Percentiles rank a stretch among this genome's conserved stretches.
Conservation (phyloP, 2,888 invertebrate genomes). For the Choristoneura rosaceana region DNA sequence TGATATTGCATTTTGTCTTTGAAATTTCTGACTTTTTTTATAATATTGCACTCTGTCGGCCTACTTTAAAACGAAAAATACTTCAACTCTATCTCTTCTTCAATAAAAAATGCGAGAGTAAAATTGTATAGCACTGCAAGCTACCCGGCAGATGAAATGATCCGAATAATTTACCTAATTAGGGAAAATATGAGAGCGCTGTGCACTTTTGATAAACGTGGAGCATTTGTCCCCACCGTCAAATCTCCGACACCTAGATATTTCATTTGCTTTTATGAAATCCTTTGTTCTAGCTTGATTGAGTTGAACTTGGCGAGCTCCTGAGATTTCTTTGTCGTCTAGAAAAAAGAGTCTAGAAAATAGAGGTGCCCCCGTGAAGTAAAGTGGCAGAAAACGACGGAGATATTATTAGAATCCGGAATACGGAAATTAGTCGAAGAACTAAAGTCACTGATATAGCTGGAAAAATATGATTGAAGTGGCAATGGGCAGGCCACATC, state of each 20-base stretch:
- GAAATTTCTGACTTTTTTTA: no score
- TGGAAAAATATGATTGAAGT: no score
- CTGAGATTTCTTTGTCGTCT: neutral
- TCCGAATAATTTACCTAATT: conserved; percentile 56
- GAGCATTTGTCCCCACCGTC: conserved; percentile 28
- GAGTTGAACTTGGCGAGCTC: conserved; percentile 7
- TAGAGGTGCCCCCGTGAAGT: neutral
- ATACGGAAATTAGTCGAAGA: no score
- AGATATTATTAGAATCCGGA: neutral
- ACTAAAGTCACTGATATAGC: no score
- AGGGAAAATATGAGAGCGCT: conserved; percentile 48
- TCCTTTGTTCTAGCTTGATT: conserved; percentile 15
- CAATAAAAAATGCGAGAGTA: neutral
- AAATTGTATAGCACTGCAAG: conserved; percentile 33
- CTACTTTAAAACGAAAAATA: no score
- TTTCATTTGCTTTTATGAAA: conserved; percentile 29
- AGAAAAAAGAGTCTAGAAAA: no score
- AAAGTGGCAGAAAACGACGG: neutral
- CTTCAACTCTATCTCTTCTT: no score
- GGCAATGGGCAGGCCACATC: no score
- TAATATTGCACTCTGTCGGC: no score
- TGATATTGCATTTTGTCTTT: no score
- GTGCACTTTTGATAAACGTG: conserved; percentile 46
- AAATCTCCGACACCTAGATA: conserved; percentile 24
- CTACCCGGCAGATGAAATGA: conserved; percentile 48